phyloP scores from a whole-genome alignment of 2,888 invertebrate genomes.

The Spodoptera littoralis region DNA sequence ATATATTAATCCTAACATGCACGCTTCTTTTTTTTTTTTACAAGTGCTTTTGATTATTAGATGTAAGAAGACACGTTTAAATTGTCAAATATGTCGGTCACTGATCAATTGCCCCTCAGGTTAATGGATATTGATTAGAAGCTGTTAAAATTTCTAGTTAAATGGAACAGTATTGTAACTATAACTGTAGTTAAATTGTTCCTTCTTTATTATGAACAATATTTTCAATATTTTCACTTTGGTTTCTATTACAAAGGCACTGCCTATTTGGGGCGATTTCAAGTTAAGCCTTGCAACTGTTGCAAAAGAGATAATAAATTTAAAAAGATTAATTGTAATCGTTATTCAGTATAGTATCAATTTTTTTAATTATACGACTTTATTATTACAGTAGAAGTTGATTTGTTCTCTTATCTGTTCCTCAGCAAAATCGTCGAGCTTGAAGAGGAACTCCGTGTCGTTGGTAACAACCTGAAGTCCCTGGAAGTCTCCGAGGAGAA shows the following conservation, averaged over 20 bases:
- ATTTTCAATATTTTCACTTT: no score
- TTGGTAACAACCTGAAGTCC: slow-evolving; percentile 99
- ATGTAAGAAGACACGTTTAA: slow-evolving; percentile 45
- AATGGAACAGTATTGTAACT: slow-evolving; percentile 48
- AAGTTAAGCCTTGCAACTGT: no score
- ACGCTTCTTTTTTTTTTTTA: slow-evolving; percentile 52
- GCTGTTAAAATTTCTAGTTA: slow-evolving; percentile 55
- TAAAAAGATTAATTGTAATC: slow-evolving; percentile 10
- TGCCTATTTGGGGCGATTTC: no score
- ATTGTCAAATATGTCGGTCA: slow-evolving; percentile 71
- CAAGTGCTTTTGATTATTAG: slow-evolving; percentile 24
- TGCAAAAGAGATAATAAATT: no score
- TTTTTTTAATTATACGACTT: background rate
- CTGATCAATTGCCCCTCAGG: slow-evolving; percentile 55
- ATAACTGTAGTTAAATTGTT: slow-evolving; percentile 35
- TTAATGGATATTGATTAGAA: slow-evolving; percentile 67
- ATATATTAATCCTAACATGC: slow-evolving; percentile 47
- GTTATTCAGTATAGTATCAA: background rate
- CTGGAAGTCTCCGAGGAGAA: slow-evolving; percentile 99
- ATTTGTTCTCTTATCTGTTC: slow-evolving; percentile 70
- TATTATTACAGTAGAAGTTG: slow-evolving; percentile 72
- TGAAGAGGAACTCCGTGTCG: slow-evolving; percentile 99
- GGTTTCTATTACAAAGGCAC: no score
- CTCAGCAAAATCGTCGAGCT: slow-evolving; percentile 99
- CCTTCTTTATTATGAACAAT: no score